Base-by-base conservation (phyloP, 2,113 vertebrate species). In the Eleginops maclovinus region DNA sequence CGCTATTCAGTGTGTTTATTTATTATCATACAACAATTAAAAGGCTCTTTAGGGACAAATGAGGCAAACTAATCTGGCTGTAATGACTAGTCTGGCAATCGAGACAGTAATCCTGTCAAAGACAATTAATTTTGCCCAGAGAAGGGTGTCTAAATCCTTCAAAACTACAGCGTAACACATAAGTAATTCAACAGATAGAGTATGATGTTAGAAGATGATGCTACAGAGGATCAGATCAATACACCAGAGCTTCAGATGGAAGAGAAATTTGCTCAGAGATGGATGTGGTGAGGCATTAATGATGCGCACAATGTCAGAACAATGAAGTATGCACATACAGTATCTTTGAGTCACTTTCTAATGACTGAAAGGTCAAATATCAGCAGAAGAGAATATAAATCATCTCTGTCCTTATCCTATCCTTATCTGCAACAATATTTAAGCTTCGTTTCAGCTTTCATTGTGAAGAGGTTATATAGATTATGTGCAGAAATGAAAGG, bases 321-420 rank as follows among this genome's bases (percentile, higher is more conserved):
- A 63, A 63, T 79, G 64, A 84, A 65, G 54, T 53, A 79, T 69
- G 75, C 40, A 49, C 62, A 21, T 64, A 77, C 21, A 74, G 68
- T 46, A 65, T 79, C 53, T 28, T 24, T 72, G 69, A 78, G 70
- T 83, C 70, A 72, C 43, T 61, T 59, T 80, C 69, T 76, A 63
- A 79, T 59, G 50, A 60, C 59, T 60, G 75, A 26, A 64, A 49
- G 63, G 49, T 74, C 69, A 84, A 79, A 84, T 76, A 81, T 81
- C 70, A 75, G 47, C 26, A 24, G 26, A 15, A 54, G 72, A 58
- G 43, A 59, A 73, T 50, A 67, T 13, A 80, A 44, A 56, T 50
- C 24, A 10, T 63, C 55, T 59, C 79, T 58, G 2, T 63, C 15
- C 22, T 26, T 58, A 2, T 59, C n/a, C n/a, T 36, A 36, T 36